Evolutionary conservation across 2,113 vertebrate genomes (phyloP).

Genomic region (Peromyscus maniculatus): DNA sequence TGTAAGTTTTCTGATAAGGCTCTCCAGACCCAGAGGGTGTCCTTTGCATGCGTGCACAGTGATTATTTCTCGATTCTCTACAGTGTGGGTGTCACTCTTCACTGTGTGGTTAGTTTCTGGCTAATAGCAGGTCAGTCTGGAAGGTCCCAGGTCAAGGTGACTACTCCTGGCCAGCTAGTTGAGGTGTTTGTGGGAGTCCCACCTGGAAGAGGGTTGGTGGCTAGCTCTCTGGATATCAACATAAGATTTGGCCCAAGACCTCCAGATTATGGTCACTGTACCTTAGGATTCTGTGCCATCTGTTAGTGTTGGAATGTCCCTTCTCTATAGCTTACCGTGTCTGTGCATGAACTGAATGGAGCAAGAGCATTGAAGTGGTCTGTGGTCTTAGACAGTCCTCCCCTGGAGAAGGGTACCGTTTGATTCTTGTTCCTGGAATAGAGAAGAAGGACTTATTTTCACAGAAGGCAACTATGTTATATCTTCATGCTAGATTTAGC

Average conservation of each 20-base stretch:
- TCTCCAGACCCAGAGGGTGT: rapidly evolving
- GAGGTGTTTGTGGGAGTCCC: neutral
- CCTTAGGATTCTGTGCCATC: neutral
- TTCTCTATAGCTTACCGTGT: neutral
- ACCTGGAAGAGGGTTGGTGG: neutral
- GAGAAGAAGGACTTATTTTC: neutral
- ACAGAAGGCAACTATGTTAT: neutral
- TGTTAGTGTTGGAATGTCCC: neutral
- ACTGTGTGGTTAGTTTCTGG: slow-evolving; percentile 17
- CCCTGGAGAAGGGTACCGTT: neutral
- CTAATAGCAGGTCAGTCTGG: slow-evolving; percentile 38
- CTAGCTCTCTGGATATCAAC: neutral
- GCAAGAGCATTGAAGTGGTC: neutral
- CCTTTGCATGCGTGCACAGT: rapidly evolving
- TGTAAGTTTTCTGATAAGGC: neutral
- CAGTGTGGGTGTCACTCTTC: too few species aligned
- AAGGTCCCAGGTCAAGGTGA: slow-evolving; percentile 60
- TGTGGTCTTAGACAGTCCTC: neutral
- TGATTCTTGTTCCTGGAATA: neutral
- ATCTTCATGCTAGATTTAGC: neutral
- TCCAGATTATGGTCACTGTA: neutral
- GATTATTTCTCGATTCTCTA: neutral
- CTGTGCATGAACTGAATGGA: neutral
- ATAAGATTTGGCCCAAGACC: neutral
- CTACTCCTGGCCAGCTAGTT: neutral